Base-by-base conservation (phyloP, 2,797 vertebrate genomes). In the Myotis pilosus region DNA sequence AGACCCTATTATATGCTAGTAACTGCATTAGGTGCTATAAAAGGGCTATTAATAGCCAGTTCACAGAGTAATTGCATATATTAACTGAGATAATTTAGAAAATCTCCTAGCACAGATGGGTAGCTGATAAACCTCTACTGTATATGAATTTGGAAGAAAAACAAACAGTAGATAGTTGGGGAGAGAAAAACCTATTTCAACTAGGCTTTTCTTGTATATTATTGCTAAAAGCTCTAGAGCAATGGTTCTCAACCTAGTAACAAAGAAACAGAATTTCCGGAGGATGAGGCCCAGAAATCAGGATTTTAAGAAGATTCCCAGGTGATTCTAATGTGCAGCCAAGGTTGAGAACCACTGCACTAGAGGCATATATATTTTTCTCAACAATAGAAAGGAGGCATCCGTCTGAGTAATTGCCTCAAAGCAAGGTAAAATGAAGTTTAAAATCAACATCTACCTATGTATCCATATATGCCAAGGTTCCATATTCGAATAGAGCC, bases 361-460 rank as follows among this genome's bases (percentile, higher is more conserved):
- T 44, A 30, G 12, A 72, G 30, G 5, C 36, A 68, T 66, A 49
- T 62, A 16, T 87, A 85, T 76, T 44, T 68, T n/a, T 47, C n/a
- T 91, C 20, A 66, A 30, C 25, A 62, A 47, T 13, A 75, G 69
- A 82, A 83, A 60, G 10, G 22, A 13, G 8, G 25, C 64, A 66
- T 57, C 33, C 17, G 10, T 88, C 68, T 89, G 38, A 38, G 17
- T 71, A 86, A 84, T 33, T 78, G 13, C 25, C 15, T 44, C 55
- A 23, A 88, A 19, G 3, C 36, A 53, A 78, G 44, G 53, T 90
- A 92, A 84, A 94, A 94, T 87, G 49, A 72, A 83, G 41, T 81
- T 87, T 57, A 83, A 92, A 44, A 72, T 57, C 28, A 74, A 9
- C 12, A 60, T 55, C 10, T n/a, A 94, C 6, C 13, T 47, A 22